Base-by-base conservation (phyloP, 2,797 vertebrate species). In the Serranus cabrilla region DNA sequence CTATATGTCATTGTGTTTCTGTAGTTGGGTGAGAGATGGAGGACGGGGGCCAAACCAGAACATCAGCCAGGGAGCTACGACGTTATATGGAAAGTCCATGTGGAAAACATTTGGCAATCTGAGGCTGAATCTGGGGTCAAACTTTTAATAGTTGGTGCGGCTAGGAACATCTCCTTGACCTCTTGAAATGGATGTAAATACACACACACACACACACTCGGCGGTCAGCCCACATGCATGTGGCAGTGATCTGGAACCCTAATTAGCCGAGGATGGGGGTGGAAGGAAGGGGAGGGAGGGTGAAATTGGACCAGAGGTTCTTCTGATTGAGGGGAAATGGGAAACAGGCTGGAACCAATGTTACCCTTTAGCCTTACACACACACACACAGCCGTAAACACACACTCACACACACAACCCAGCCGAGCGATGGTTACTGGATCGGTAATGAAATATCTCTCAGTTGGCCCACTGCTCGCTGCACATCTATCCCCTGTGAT, bases 261-360 rank as follows among this genome's bases (percentile, higher is more conserved):
- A 92, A 93, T 92, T 92, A 91, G 80, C 58, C n/a, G 76, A 82
- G 49, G 81, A 82, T 45, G 81, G 80, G 77, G 84, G 77, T 65
- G 76, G 84, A 82, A 81, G 81, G 71, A 88, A 78, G 73, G 63
- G 74, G 63, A 57, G 84, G 87, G 50, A 57, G 84, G 87, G 50
- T 83, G 82, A 92, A 91, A 91, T 92, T 92, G 86, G 89, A 89
- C 82, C 70, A 85, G 82, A 84, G 68, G 77, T 89, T 87, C 71
- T 74, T 85, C 83, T 91, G 90, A 94, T 92, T 94, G 87, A 88
- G 87, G 81, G 88, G 81, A 92, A 93, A 94, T 93, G 89, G 89
- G 87, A 92, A 94, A 92, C 92, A 94, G 90, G 73, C 90, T 78
- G 79, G 56, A 89, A 87, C 69, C 64, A 71, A 50, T 55, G 86